These are phyloP conservation scores for Polypterus senegalus DNA, from an alignment of 2,113 vertebrate species.

Conservation along the genomic window DNA sequence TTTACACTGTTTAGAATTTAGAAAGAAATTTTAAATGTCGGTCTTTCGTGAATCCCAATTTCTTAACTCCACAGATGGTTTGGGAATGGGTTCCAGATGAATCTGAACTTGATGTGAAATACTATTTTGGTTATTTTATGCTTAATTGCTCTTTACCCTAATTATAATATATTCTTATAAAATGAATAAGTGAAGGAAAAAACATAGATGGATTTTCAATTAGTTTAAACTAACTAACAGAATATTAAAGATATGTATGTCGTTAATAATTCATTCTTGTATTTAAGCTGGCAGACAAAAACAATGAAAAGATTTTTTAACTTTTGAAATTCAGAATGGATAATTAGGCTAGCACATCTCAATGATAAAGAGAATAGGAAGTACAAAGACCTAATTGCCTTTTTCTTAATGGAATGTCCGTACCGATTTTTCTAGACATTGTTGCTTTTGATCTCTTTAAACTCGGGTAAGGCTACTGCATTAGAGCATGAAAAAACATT, in stretches of 20 bases:
- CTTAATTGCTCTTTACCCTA: too few species aligned
- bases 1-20: too few species aligned
- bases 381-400: slow-evolving; percentile 16
- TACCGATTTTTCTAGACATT: slow-evolving; percentile 11
- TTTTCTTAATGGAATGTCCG: slow-evolving; percentile 15
- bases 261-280: slow-evolving; percentile 10
- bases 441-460: slow-evolving; percentile 14
- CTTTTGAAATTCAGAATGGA: slow-evolving; percentile 16
- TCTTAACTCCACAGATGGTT: too few species aligned
- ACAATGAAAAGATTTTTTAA: slow-evolving; percentile 1
- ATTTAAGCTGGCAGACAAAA: slow-evolving; percentile 1
- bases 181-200: too few species aligned
- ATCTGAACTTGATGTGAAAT: too few species aligned
- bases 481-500: slow-evolving; percentile 7
- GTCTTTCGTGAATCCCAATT: too few species aligned
- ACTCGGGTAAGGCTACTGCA: slow-evolving; percentile 2
- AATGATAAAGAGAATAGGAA: not conserved
- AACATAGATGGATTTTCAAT: not conserved
- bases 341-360: slow-evolving; percentile 17
- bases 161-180: too few species aligned
- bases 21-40: too few species aligned
- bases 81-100: too few species aligned
- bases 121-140: too few species aligned
- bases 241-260: not conserved
- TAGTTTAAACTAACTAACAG: not conserved